phyloP scores from a whole-genome alignment of 2,888 invertebrate species.

The Napeogenes sylphis region DNA sequence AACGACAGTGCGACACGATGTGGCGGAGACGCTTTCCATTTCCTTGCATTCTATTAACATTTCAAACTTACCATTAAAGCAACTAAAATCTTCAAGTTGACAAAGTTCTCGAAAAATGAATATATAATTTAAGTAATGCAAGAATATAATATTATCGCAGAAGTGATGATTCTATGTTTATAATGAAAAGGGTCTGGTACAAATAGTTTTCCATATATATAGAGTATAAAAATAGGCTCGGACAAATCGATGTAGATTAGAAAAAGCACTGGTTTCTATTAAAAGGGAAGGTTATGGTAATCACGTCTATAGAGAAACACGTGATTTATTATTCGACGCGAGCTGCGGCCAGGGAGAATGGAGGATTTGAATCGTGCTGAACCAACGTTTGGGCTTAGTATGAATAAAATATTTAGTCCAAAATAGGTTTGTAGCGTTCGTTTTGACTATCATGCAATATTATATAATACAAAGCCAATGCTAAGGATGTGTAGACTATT shows the following conservation, averaged over 20 bases:
- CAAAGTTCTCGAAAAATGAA: slow-evolving; percentile 10
- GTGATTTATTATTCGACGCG: slow-evolving; percentile 66
- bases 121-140: slow-evolving; percentile 31
- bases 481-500: slow-evolving; percentile 46
- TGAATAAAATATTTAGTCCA: slow-evolving; percentile 4
- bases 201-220: slow-evolving; percentile 21
- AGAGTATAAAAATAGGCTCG: slow-evolving; percentile 56
- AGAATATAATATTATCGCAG: slow-evolving; percentile 34
- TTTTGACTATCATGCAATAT: slow-evolving; percentile 7
- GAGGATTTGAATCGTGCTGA: slow-evolving; percentile 6
- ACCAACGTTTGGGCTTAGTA: slow-evolving; percentile 1
- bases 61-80: slow-evolving; percentile 33
- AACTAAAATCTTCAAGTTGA: slow-evolving; percentile 11
- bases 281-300: slow-evolving; percentile 77
- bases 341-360: slow-evolving; percentile 16
- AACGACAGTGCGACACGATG: slow-evolving; percentile 36
- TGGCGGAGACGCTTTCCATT: slow-evolving; percentile 28
- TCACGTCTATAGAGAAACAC: slow-evolving; percentile 63
- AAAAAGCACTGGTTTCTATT: slow-evolving; percentile 64
- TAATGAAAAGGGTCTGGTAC: not conserved
- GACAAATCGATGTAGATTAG: slow-evolving; percentile 71
- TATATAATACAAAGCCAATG: slow-evolving; percentile 29
- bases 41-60: slow-evolving; percentile 33
- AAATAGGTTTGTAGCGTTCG: slow-evolving; percentile 3
- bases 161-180: too few species aligned